A percentile compares a stretch with the other conserved stretches of the same genome.
These are phyloP conservation scores for Smutsia temminckii DNA, from an alignment of 2,797 vertebrate species.

Conservation along the genomic window DNA sequence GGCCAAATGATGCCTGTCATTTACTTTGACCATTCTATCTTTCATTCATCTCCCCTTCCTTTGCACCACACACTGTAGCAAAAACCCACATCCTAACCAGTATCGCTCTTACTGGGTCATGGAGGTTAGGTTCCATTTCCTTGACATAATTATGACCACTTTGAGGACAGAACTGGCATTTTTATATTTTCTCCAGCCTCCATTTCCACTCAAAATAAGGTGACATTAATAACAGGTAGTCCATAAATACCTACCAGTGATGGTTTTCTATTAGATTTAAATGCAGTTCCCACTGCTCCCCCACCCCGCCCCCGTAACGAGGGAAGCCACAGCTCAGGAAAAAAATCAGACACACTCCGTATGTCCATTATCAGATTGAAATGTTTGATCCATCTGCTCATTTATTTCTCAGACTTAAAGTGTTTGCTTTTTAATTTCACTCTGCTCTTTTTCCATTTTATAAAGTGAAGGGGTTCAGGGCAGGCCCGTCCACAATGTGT, in stretches of 20 bases:
- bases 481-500: background rate
- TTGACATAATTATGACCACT: background rate
- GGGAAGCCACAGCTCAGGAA: background rate
- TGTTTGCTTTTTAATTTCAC: background rate
- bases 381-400: background rate
- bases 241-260: background rate
- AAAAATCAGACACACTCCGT: background rate
- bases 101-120: background rate
- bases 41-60: background rate
- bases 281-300: background rate
- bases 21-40: background rate
- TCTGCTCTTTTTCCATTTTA: background rate
- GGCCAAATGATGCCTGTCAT: background rate
- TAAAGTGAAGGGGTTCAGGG: background rate
- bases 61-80: background rate
- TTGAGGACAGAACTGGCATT: background rate
- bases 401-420: background rate
- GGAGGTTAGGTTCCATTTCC: background rate
- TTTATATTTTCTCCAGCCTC: background rate
- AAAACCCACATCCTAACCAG: background rate
- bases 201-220: background rate
- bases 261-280: background rate
- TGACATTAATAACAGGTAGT: background rate
- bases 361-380: background rate
- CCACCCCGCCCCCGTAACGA: background rate